A percentile compares a stretch with the other conserved stretches of the same genome.
These are phyloP conservation scores for Rattus rattus DNA, from an alignment of 2,113 vertebrate genomes.

Conservation along the genomic window DNA sequence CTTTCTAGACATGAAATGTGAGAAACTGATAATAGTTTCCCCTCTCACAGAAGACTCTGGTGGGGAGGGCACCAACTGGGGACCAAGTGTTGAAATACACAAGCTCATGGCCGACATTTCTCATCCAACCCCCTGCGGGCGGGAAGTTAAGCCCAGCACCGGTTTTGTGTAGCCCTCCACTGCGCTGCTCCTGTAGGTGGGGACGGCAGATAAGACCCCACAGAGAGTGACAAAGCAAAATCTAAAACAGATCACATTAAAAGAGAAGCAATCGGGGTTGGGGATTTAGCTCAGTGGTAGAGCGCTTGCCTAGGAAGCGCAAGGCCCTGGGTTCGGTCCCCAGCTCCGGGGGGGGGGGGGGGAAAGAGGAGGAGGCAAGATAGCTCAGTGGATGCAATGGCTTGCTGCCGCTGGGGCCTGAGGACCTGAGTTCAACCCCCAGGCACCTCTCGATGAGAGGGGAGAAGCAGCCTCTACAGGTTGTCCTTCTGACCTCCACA, in stretches of 20 bases:
- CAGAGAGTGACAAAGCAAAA: neutral
- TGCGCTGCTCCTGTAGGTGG: neutral
- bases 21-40: neutral
- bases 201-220: neutral
- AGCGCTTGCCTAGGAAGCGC: too few species aligned
- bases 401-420: neutral
- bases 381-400: too few species aligned
- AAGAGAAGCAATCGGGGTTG: neutral
- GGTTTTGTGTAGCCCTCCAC: neutral
- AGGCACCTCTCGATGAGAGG: too few species aligned
- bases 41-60: neutral
- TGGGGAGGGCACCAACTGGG: neutral
- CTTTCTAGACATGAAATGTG: neutral
- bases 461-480: neutral
- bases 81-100: neutral
- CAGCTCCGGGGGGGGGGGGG: too few species aligned
- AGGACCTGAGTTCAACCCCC: neutral
- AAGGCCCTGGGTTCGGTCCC: too few species aligned
- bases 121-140: neutral
- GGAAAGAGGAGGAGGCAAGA: too few species aligned
- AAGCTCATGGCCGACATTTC: neutral
- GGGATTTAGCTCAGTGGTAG: too few species aligned
- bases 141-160: neutral
- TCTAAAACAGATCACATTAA: neutral
- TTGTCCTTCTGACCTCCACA: neutral